Evolutionary conservation across 2,888 invertebrate genomes (phyloP), one percentile per base, ranked within the genome.

Genomic region (Eilema depressum): DNA sequence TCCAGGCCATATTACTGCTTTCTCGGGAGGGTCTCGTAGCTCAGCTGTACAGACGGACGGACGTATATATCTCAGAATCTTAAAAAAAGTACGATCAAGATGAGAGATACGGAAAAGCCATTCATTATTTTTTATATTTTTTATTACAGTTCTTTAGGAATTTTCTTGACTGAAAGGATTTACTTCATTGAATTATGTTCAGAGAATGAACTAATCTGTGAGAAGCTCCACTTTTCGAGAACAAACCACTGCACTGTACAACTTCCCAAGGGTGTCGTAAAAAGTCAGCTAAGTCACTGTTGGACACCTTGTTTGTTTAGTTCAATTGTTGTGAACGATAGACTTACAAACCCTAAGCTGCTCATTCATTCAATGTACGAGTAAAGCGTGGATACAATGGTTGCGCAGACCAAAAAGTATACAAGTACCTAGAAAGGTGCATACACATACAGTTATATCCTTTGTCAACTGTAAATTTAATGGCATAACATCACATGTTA

Each of bases 281-380:
- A 65, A 65, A 65, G 30, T 33, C 65, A 23, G 23, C 30, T 56
- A 56, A 66, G 23, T 56, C 53, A 65, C 68, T 70, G 67, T 70
- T 69, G 37, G 41, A 26, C 70, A 74, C 78, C 78, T 65, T 65
- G 65, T 56, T 65, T 59, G 33, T 66, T 66, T 66, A 57, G 66
- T 66, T 59, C 23, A 60, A 60, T 28, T 37, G 26, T 41, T 66
- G 57, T 26, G 26, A 28, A 10, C n/a, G n/a, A 59, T n/a, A 8
- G 33, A 67, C 47, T 61, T 26, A 59, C 17, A 33, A 63, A 33
- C 37, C 33, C 14, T 23, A 17, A 63, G 62, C 17, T 23, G 17
- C 17, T 23, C 33, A 23, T 7, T 11, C 23, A 62, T 12, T 33
- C 33, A 62, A 12, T 33, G 4, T 23, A 33, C 14, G 33, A 33